Base-by-base conservation (phyloP, 2,888 invertebrate species). In the Parnassius orleans region DNA sequence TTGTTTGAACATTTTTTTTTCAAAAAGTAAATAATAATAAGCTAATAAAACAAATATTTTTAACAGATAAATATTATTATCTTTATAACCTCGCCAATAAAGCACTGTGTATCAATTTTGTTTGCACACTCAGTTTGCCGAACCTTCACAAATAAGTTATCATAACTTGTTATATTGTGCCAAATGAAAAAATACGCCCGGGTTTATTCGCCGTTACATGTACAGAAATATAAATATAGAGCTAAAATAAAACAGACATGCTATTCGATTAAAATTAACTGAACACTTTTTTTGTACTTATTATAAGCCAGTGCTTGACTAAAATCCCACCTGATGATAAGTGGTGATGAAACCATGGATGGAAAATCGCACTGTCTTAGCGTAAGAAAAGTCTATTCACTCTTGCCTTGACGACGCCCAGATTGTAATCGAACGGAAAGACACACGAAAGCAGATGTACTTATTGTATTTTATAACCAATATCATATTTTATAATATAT, bases 121-220 rank as follows among this genome's bases (percentile, higher is more conserved):
- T 83, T 83, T 79, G 70, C 76, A 66, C 75, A 76, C 77, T 70
- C 67, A 77, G 81, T 77, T 80, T 80, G 73, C 75, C 78, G 77
- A 77, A 78, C 75, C 79, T 75, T 80, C 72, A 73, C 81, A 82
- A 86, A 83, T 83, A 84, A 79, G 79, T 79, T 84, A 83, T 84
- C 78, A 80, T 84, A 83, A 80, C 79, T 81, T 82, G 80, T 79
- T 80, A 84, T 75, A 79, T 71, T 73, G 72, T 76, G 73, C 69
- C 71, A 71, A 69, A 71, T 76, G 76, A 80, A 59, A 83, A 83
- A 81, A 83, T 83, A 82, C 79, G 76, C 67, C 73, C 74, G 60
- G 83, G 76, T 84, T 85, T 83, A 79, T 79, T 83, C 77, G 74
- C 74, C 76, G 74, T 74, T 72, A 69, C 73, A 80, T 69, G 69